phyloP scores from a whole-genome alignment of 2,888 invertebrate genomes.

The Agonopterix subpropinquella region DNA sequence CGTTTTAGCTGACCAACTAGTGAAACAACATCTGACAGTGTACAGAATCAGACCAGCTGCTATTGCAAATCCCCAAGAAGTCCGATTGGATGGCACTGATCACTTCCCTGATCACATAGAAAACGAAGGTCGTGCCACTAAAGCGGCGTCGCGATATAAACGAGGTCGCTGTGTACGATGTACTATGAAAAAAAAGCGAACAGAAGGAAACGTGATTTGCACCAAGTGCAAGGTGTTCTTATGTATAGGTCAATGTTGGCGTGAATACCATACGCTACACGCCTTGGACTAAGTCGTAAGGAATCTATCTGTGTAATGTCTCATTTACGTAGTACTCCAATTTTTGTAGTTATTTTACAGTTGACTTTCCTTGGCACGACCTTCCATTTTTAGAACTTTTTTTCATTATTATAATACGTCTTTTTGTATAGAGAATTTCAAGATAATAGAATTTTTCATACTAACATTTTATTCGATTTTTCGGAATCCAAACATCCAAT shows the following conservation, averaged over 20 bases:
- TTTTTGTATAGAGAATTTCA: too few species aligned
- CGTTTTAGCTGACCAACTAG: not conserved
- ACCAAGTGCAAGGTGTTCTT: slow-evolving; percentile 5
- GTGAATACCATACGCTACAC: slow-evolving; percentile 1
- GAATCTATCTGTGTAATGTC: too few species aligned
- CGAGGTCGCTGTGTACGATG: slow-evolving; percentile 8
- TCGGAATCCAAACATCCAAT: too few species aligned
- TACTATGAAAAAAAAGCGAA: slow-evolving; percentile 1
- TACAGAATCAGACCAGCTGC: not conserved
- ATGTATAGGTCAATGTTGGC: slow-evolving; percentile 8
- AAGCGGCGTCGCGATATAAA: slow-evolving; percentile 2
- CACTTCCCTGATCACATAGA: slow-evolving; percentile 3
- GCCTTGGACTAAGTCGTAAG: not conserved
- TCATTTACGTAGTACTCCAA: too few species aligned
- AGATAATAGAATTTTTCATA: too few species aligned
- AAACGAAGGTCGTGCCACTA: not conserved
- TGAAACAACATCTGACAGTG: not conserved
- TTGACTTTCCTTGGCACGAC: too few species aligned
- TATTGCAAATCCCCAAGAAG: not conserved
- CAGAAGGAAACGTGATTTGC: slow-evolving; percentile 3
- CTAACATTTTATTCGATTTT: too few species aligned
- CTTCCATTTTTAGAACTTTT: too few species aligned
- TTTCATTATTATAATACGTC: too few species aligned
- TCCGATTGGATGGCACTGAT: not conserved
- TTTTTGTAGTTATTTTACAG: too few species aligned